These are phyloP conservation scores for Tribolium freemani DNA, from an alignment of 2,888 invertebrate species.

Conservation along the genomic window DNA sequence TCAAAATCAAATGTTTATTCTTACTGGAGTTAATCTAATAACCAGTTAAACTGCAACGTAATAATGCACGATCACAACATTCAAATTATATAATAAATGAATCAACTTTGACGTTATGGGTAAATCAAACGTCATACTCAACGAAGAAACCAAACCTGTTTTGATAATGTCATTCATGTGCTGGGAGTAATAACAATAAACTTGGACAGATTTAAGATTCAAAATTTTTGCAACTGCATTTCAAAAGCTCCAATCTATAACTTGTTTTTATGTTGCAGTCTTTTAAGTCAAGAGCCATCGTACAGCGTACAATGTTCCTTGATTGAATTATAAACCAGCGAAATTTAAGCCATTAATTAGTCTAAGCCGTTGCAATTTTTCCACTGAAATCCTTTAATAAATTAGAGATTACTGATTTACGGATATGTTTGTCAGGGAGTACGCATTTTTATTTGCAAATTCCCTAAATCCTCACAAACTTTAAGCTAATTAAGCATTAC, in stretches of 20 bases:
- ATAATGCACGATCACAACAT: conserved; percentile 62
- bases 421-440: not conserved
- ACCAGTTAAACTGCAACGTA: conserved; percentile 60
- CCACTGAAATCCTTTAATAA: conserved; percentile 22
- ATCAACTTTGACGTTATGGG: conserved; percentile 49
- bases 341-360: conserved; percentile 30
- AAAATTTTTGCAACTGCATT: not conserved
- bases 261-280: not conserved
- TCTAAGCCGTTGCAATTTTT: conserved; percentile 20
- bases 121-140: conserved; percentile 35
- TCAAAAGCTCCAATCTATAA: not conserved
- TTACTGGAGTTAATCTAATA: conserved; percentile 61
- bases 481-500: not conserved
- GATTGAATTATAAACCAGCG: conserved; percentile 14
- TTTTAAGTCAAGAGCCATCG: not conserved
- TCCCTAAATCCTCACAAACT: not conserved
- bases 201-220: not conserved
- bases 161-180: conserved; percentile 21
- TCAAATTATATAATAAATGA: conserved; percentile 64
- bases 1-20: conserved; percentile 61
- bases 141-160: conserved; percentile 38
- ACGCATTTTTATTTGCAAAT: not conserved
- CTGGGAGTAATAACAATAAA: not conserved
- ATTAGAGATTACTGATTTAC: conserved; percentile 20
- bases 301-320: conserved; percentile 19